These are phyloP conservation scores for Gerosis bhagava DNA, from an alignment of 2,888 invertebrate species.

Conservation along the genomic window DNA sequence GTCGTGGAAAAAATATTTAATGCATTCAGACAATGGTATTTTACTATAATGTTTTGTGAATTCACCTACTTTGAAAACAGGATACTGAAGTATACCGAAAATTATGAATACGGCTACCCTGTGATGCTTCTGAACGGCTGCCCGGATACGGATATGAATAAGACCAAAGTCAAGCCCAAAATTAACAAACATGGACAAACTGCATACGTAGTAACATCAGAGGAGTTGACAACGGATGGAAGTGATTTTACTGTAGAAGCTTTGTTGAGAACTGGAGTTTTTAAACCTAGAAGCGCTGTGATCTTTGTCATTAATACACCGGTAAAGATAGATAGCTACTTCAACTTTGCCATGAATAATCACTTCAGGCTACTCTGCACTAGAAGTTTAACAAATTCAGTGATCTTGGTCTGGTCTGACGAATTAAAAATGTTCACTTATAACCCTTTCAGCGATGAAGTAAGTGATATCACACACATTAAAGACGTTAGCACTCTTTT, in stretches of 20 bases:
- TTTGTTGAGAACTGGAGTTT: constrained; percentile 62
- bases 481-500: constrained; percentile 54
- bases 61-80: constrained; percentile 74
- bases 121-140: constrained; percentile 68
- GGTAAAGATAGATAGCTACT: constrained; percentile 55
- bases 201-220: constrained; percentile 64
- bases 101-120: constrained; percentile 60
- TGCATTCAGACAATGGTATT: constrained; percentile 69
- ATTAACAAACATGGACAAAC: constrained; percentile 67
- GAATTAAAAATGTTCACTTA: constrained; percentile 73
- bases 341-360: constrained; percentile 57
- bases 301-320: constrained; percentile 64
- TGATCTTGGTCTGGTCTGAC: constrained; percentile 56
- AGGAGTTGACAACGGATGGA: constrained; percentile 51
- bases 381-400: constrained; percentile 76
- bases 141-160: constrained; percentile 48
- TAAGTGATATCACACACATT: constrained; percentile 61
- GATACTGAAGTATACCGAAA: constrained; percentile 68
- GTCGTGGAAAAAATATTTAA: constrained; percentile 66
- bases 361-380: constrained; percentile 78
- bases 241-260: constrained; percentile 58
- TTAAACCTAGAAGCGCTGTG: constrained; percentile 65
- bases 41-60: constrained; percentile 70
- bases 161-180: constrained; percentile 55
- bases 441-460: constrained; percentile 69